Evolutionary conservation across 2,888 invertebrate genomes (phyloP), one percentile per base, ranked within the genome.

Genomic region (Podotricha telesiphe): DNA sequence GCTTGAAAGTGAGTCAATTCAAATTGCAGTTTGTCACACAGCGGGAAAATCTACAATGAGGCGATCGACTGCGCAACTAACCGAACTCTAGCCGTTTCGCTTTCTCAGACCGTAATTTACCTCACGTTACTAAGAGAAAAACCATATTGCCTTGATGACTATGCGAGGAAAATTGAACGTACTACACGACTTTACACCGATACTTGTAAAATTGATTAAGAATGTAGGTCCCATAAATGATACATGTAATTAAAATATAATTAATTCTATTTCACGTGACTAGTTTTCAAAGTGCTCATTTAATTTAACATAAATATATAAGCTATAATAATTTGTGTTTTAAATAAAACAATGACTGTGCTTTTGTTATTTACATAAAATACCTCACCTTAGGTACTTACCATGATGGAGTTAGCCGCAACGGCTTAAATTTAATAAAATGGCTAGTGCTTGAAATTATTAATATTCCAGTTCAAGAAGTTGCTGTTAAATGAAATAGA

Each of bases 111-210:
- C 55, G 61, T 17, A 62, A 42, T 22, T 51, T 37, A 53, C 58
- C 64, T 37, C 45, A 53, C 48, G 19, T 50, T 34, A 65, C 0
- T 53, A 70, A 76, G 75, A 80, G 84, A 71, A 74, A 72, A 64
- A 50, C 61, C 8, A 50, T 48, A 65, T 56, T 67, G 58, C 68
- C 68, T 70, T 73, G 69, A 65, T 50, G 22, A 40, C 47, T 47
- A 37, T 34, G 81, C 79, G 82, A 78, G 81, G 83, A 84, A 89
- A 89, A 86, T 78, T 77, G 79, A 80, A 78, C 79, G 63, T 80
- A 80, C n/a, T 61, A 42, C 56, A 65, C 73, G 76, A 73, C 82
- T 79, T 83, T 82, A 80, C 66, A 45, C 17, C 48, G 69, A 53
- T 68, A 17, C 20, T n/a, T n/a, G 59, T 28, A 17, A 45, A 59